Base-by-base conservation (phyloP, 2,797 vertebrate species). In the Podarcis lilfordi region DNA sequence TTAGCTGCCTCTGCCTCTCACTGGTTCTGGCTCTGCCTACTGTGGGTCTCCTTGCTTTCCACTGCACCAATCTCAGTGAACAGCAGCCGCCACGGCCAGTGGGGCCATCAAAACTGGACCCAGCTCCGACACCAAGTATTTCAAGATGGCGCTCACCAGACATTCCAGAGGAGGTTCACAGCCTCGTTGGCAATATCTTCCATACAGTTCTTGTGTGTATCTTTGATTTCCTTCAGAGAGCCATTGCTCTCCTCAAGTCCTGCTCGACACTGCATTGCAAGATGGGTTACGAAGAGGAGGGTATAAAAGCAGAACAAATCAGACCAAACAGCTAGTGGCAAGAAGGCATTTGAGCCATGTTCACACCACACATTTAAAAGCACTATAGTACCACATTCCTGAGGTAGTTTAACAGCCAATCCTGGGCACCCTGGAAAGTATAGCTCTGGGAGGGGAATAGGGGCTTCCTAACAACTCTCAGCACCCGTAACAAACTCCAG, bases 151-250 rank as follows among this genome's bases (percentile, higher is more conserved):
- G n/a, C 97, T 98, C 94, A 99, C 99, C 99, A 99, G 1, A 99
- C 96, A 93, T 99, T 99, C 98, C 98, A 99, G 78, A 99, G 97
- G 11, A 99, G 95, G 86, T 99, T 98, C 89, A 99, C 95, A 10
- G 98, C 98, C 92, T 99, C 98, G 2, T 98, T 98, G 86, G 98
- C 98, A 75, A 99, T 97, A 40, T 97, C 97, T 95, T 99, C 98
- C 76, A 97, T 29, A 1, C 93, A 94, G 88, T 97, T 98, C 95
- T 97, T 98, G 93, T 94, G 96, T 17, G 91, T 89, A 43, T 96
- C 98, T 92, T 94, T 96, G 78, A 89, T 92, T 50, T 96, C 96
- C 86, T 93, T 94, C 72, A 94, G 85, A 71, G 96, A 95, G 11
- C 91, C 89, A 2, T 97, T 92, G 84, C 71, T 95, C 68, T 95